Base-by-base conservation (phyloP, 2,888 invertebrate species). In the Pterobdella sp. region DNA sequence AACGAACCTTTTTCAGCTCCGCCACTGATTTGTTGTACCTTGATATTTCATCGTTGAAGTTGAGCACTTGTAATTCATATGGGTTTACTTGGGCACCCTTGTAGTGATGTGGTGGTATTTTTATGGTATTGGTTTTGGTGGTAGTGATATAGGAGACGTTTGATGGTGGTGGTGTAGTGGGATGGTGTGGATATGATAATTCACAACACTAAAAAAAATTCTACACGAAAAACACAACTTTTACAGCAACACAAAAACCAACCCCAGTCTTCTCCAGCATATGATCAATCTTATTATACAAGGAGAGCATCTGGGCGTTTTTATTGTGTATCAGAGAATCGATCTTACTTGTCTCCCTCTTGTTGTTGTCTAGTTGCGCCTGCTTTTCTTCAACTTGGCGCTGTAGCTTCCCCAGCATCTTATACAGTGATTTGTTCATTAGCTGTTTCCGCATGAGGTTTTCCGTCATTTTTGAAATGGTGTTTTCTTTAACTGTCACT, bases 81-180 rank as follows among this genome's bases (percentile, higher is more conserved):
- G 71, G 71, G 32, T 71, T 71, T 1, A 71, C 71, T 1, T 71
- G 32, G n/a, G 29, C 56, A 34, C 71, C 71, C 71, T 71, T 34
- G 42, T n/a, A 1, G 42, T 68, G 18, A 26, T 68, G 18, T 4
- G 29, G n/a, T n/a, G n/a, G n/a, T n/a, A n/a, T n/a, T 42, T 42
- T 14, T 14, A 18, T 42, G 42, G 42, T 42, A 18, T 7, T 42
- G 42, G 42, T 42, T 7, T 14, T 42, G 42, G 42, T 42, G 42
- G 42, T 42, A 18, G 42, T 42, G 42, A 42, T 42, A 18, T 7
- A 14, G 42, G 42, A 14, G 42, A 18, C 18, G 42, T 7, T 42
- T 42, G 42, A 18, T 26, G 31, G 63, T 26, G 63, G 63, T 26
- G 63, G 31, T 26, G 63, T 10, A 14, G 63, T 7, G 7, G 63